These are phyloP conservation scores for Progne subis DNA, from an alignment of 2,113 vertebrate genomes.

Conservation along the genomic window DNA sequence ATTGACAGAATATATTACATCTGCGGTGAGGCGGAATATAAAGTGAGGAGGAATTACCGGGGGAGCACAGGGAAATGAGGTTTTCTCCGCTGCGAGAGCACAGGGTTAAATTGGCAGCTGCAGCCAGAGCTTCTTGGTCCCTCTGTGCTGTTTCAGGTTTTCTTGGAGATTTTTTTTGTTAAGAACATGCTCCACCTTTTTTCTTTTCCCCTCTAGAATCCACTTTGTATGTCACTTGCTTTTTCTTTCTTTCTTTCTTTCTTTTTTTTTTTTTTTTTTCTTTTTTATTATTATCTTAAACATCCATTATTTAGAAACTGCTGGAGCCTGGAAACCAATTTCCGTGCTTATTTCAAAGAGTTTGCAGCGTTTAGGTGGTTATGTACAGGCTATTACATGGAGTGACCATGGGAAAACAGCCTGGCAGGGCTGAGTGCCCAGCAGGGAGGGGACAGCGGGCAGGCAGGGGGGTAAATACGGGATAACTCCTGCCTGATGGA, in stretches of 20 bases:
- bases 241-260: neutral
- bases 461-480: fast-evolving
- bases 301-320: slow-evolving; percentile 76
- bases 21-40: neutral
- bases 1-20: slow-evolving; percentile 22
- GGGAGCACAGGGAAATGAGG: neutral
- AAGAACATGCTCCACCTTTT: neutral
- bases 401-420: slow-evolving; percentile 14
- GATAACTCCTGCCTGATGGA: neutral
- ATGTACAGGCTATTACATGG: slow-evolving; percentile 18
- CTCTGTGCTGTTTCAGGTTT: neutral
- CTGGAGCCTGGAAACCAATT: slow-evolving; percentile 79
- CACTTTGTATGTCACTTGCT: slow-evolving; percentile 20
- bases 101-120: neutral
- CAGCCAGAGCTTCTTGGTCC: neutral
- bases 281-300: slow-evolving; percentile 69
- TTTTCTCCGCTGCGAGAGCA: neutral
- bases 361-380: slow-evolving; percentile 50
- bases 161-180: neutral
- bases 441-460: neutral
- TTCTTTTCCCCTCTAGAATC: slow-evolving; percentile 5
- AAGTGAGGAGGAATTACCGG: slow-evolving; percentile 8
- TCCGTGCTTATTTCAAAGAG: slow-evolving; percentile 72
- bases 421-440: neutral
- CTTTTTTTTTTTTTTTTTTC: neutral